These are phyloP conservation scores for Pollimyrus isidori DNA, from an alignment of 2,113 vertebrate species.

Conservation along the genomic window DNA sequence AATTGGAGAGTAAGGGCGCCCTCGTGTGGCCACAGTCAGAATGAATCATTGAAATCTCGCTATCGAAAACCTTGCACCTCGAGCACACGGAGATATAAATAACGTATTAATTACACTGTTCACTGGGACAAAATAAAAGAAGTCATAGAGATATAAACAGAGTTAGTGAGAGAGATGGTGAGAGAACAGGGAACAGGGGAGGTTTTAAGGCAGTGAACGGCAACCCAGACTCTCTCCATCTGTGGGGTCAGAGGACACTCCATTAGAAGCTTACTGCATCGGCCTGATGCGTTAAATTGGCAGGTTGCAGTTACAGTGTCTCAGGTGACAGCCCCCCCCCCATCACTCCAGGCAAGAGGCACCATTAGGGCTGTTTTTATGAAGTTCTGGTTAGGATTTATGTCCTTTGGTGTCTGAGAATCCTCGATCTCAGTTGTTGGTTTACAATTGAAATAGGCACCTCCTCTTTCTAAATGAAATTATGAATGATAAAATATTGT, in stretches of 20 bases:
- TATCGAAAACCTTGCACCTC: not conserved
- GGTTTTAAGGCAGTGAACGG: conserved; percentile 21
- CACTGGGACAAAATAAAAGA: not conserved
- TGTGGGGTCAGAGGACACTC: conserved; percentile 38
- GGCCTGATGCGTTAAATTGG: conserved; percentile 29
- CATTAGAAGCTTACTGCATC: conserved; percentile 38
- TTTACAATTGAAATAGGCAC: not conserved
- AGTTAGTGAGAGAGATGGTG: not conserved
- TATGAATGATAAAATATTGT: not conserved
- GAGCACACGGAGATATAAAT: not conserved
- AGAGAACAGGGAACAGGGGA: conserved; percentile 23
- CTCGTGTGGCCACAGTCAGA: not conserved
- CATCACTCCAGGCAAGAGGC: conserved; percentile 21
- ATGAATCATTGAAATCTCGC: not conserved
- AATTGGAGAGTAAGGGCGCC: not conserved
- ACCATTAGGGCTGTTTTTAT: not conserved
- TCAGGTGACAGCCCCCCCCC: conserved; percentile 13
- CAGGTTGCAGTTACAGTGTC: conserved; percentile 16
- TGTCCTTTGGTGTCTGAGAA: not conserved
- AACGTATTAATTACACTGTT: not conserved
- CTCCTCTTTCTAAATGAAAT: not conserved
- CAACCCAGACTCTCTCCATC: conserved; percentile 41
- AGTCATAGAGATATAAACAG: not conserved
- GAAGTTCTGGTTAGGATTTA: not conserved
- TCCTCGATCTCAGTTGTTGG: not conserved